phyloP scores from a whole-genome alignment of 2,797 vertebrate species.

The Pseudotriccus pelzelni region DNA sequence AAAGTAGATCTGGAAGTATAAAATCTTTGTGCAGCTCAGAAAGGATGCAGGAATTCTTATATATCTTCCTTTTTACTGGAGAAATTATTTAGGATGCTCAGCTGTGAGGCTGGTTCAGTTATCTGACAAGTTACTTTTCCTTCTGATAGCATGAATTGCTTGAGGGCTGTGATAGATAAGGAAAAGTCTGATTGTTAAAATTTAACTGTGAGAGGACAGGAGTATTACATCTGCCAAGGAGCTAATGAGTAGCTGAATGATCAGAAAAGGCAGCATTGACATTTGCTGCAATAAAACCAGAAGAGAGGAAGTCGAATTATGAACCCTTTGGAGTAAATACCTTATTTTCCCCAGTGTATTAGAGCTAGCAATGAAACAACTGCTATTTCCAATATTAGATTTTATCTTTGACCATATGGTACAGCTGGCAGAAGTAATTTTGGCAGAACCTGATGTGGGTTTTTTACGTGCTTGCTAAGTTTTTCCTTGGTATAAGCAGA shows the following conservation, averaged over 20 bases:
- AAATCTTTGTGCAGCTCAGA: not conserved
- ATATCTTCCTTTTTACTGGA: not conserved
- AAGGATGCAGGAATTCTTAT: not conserved
- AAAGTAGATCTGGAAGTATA: not conserved
- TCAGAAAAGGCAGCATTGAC: not conserved
- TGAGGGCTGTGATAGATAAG: not conserved
- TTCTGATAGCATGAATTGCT: slow-evolving; percentile 7
- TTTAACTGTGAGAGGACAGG: not conserved
- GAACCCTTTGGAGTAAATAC: slow-evolving; percentile 34
- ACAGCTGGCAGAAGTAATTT: slow-evolving; percentile 34
- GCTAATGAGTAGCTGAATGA: slow-evolving; percentile 1
- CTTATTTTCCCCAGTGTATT: slow-evolving; percentile 22
- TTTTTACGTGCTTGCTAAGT: slow-evolving; percentile 35
- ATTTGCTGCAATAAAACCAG: not conserved
- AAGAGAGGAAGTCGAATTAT: slow-evolving; percentile 23
- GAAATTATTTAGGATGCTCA: not conserved
- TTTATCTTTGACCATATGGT: slow-evolving; percentile 53
- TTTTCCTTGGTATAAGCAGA: slow-evolving; percentile 13
- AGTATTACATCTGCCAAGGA: not conserved
- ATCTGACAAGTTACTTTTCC: not conserved
- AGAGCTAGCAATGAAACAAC: slow-evolving; percentile 34
- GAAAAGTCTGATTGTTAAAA: not conserved
- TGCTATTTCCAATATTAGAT: slow-evolving; percentile 50
- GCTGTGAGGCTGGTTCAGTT: not conserved
- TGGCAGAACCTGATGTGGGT: slow-evolving; percentile 5